phyloP scores from a whole-genome alignment of 2,888 invertebrate genomes.

The Frankliniella intonsa region DNA sequence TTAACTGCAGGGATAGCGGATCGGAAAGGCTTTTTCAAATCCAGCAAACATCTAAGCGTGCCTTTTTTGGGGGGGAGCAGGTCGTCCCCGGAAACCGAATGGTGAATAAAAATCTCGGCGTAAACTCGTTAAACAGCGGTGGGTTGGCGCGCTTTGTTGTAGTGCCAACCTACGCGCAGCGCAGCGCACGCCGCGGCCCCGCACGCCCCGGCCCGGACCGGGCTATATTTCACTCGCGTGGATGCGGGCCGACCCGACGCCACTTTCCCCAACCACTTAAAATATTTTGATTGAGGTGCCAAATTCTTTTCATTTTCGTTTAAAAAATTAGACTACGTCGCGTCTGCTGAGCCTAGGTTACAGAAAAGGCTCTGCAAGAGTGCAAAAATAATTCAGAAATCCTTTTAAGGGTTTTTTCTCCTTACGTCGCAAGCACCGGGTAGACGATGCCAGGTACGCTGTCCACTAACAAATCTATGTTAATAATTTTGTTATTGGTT shows the following conservation, averaged over 20 bases:
- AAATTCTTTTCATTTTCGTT: not conserved
- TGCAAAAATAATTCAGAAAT: not conserved
- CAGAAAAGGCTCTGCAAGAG: too few relatives aligned
- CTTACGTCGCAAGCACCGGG: not conserved
- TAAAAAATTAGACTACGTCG: not conserved
- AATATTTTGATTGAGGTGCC: not conserved
- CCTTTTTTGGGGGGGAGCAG: too few relatives aligned
- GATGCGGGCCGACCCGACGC: not conserved
- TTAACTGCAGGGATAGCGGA: too few relatives aligned
- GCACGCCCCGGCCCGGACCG: not conserved
- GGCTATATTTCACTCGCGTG: not conserved
- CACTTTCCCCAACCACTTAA: not conserved
- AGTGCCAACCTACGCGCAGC: not conserved
- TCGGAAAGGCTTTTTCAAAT: too few relatives aligned
- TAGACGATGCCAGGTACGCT: not conserved
- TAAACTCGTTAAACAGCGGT: not conserved
- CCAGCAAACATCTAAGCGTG: too few relatives aligned
- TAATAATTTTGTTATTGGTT: slow-evolving; percentile 21
- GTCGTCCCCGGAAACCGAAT: too few relatives aligned
- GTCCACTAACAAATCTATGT: slow-evolving; percentile 23
- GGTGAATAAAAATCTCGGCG: too few relatives aligned
- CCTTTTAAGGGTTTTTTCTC: not conserved
- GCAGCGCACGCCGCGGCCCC: not conserved
- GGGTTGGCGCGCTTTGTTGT: not conserved
- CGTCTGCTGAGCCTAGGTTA: too few relatives aligned